A percentile compares a stretch with the other conserved stretches of the same genome.
phyloP scores from a whole-genome alignment of 2,888 invertebrate species.

The Achlya flavicornis region DNA sequence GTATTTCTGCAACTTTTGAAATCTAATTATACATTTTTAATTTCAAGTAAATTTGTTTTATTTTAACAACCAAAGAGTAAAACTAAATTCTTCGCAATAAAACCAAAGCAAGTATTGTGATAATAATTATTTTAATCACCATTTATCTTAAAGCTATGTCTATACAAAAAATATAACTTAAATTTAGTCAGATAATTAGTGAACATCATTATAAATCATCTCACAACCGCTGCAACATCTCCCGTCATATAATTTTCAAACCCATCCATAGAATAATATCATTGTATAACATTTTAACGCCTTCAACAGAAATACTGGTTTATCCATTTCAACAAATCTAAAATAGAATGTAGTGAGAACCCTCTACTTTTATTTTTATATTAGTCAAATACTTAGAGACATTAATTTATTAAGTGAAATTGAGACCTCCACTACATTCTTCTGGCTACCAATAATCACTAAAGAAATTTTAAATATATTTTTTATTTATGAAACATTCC shows the following conservation, averaged over 20 bases:
- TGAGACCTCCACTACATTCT: conserved; percentile 14
- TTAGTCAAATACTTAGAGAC: conserved; percentile 14
- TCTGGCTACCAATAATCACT: conserved; percentile 15
- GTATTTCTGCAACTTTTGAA: not conserved
- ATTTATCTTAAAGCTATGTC: conserved; percentile 76
- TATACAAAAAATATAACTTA: conserved; percentile 84
- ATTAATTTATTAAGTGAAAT: not conserved
- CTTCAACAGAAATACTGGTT: conserved; percentile 58
- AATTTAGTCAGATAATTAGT: conserved; percentile 81
- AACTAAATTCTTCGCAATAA: not conserved
- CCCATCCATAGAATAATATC: conserved; percentile 70
- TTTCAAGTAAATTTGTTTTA: not conserved
- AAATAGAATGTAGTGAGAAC: conserved; percentile 38
- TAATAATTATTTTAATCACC: conserved; percentile 80
- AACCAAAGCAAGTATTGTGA: conserved; percentile 34
- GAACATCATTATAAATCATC: conserved; percentile 82
- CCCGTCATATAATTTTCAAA: conserved; percentile 69
- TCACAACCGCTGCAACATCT: conserved; percentile 83
- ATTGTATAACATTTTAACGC: conserved; percentile 62
- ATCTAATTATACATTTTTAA: not conserved
- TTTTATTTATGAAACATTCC: conserved; percentile 17
- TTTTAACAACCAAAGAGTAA: not conserved
- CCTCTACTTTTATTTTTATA: not conserved
- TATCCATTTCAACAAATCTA: conserved; percentile 46
- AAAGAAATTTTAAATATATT: conserved; percentile 16